Evolutionary conservation across 1,140 invertebrate genomes (phyloP), one percentile per base, ranked within the genome.

Genomic region (Cotesia chilonis): DNA sequence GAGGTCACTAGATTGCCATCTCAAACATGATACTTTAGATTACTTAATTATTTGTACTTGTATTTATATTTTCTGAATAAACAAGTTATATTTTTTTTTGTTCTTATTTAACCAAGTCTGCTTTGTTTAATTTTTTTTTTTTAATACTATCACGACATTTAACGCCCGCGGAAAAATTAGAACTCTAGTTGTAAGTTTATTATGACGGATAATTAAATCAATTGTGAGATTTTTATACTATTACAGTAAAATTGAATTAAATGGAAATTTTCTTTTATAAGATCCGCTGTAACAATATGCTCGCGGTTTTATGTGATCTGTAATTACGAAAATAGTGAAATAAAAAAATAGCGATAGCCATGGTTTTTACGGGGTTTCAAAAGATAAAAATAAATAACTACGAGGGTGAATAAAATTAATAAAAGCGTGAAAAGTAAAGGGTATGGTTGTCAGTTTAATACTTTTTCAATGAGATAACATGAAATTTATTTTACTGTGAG

Each of bases 141-240:
- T 41, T 37, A 14, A 14, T 36, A n/a, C 37, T 41, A n/a, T 41
- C 37, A 1, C 64, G 35, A 63, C 59, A 51, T 71, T 71, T 65
- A 71, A 71, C 60, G 60, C 69, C 28, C 38, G 41, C 9, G n/a
- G 47, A 65, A 65, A 65, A 71, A 71, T 71, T 55, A 71, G 57
- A 54, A 37, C 60, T 28, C 1, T 28, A 17, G 12, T 41, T 38
- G 10, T 14, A 47, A 47, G 5, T 47, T 6, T 47, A 47, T 2
- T 47, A 6, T 47, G 41, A 47, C 2, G 1, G 41, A 60, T 71
- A 71, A 71, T 71, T 71, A 71, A 64, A 65, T 71, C 35, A 61
- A 37, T 36, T 52, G 47, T 47, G 14, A 12, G 57, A 4, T 54
- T 71, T 54, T 0, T 10, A 2, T 17, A 51, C 12, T 37, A 6